These are phyloP conservation scores for Triplophysa yarkandensis DNA, from an alignment of 2,797 vertebrate species.

Conservation along the genomic window DNA sequence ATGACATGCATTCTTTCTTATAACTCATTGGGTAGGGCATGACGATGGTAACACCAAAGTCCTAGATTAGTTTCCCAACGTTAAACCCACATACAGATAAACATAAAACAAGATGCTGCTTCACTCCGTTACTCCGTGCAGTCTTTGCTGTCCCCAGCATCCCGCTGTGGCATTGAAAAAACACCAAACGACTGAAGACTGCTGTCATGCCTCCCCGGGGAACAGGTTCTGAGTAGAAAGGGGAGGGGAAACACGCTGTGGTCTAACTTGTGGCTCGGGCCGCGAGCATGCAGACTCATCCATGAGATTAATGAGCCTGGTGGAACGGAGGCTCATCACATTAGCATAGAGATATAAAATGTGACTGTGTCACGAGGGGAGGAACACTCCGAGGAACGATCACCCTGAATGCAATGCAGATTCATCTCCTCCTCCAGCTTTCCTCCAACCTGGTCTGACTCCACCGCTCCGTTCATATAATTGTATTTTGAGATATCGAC, in stretches of 20 bases:
- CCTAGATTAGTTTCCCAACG: not conserved
- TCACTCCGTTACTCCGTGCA: not conserved
- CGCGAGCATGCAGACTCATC: slow-evolving; percentile 35
- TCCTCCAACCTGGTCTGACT: slow-evolving; percentile 9
- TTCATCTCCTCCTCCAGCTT: slow-evolving; percentile 17
- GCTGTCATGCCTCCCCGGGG: slow-evolving; percentile 28
- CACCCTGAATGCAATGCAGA: slow-evolving; percentile 32
- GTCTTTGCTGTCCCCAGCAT: slow-evolving; percentile 7
- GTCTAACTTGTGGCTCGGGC: slow-evolving; percentile 34
- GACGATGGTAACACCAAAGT: not conserved
- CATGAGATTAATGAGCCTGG: slow-evolving; percentile 45
- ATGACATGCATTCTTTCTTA: not conserved
- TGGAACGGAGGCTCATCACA: slow-evolving; percentile 32
- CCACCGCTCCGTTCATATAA: slow-evolving; percentile 19
- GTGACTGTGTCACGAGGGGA: slow-evolving; percentile 40
- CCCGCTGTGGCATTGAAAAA: slow-evolving; percentile 19
- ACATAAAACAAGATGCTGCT: not conserved
- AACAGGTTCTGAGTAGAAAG: slow-evolving; percentile 9
- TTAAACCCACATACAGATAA: not conserved
- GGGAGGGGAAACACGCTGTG: slow-evolving; percentile 21
- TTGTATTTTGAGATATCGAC: slow-evolving; percentile 32
- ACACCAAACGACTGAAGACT: slow-evolving; percentile 21
- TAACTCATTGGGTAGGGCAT: not conserved
- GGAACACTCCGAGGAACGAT: slow-evolving; percentile 25
- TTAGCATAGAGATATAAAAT: slow-evolving; percentile 49